These are phyloP conservation scores for Sardina pilchardus DNA, from an alignment of 2,113 vertebrate species.

Conservation along the genomic window DNA sequence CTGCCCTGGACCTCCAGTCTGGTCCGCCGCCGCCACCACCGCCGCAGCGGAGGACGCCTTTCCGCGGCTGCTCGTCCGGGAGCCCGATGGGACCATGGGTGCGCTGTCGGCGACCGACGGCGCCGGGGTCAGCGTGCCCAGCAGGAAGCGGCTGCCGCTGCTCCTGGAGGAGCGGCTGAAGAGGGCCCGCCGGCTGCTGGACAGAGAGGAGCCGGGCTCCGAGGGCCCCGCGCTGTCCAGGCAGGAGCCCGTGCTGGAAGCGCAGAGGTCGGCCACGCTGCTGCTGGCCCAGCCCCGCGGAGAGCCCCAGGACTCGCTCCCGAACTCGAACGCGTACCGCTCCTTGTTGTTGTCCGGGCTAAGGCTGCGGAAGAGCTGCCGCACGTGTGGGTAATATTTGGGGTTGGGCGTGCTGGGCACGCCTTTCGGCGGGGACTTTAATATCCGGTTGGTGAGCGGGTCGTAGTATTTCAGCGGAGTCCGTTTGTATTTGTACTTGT, in stretches of 20 bases:
- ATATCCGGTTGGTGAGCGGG: constrained; percentile 74
- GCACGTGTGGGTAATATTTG: constrained; percentile 61
- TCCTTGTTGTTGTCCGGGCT: constrained; percentile 74
- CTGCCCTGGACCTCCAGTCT: constrained; percentile 16
- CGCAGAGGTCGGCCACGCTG: constrained; percentile 55
- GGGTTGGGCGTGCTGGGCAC: constrained; percentile 43
- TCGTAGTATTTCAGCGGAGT: constrained; percentile 79
- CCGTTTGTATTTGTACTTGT: constrained; percentile 80
- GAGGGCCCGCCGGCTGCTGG: constrained; percentile 46
- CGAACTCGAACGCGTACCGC: constrained; percentile 48
- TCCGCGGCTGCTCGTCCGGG: constrained; percentile 18
- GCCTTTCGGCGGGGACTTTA: constrained; percentile 71
- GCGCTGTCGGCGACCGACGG: constrained; percentile 41
- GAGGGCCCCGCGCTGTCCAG: constrained; percentile 48
- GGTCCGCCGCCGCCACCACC: constrained; percentile 22
- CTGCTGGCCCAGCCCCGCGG: constrained; percentile 52
- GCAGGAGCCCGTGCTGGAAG: constrained; percentile 52
- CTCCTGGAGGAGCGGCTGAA: constrained; percentile 53
- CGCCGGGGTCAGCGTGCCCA: constrained; percentile 52
- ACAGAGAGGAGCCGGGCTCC: constrained; percentile 49
- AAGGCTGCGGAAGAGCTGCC: constrained; percentile 78
- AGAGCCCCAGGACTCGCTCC: constrained; percentile 46
- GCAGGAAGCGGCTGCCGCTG: constrained; percentile 46
- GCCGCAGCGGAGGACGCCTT: constrained; percentile 14
- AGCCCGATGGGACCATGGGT: constrained; percentile 24